Evolutionary conservation across 2,888 invertebrate species (phyloP), one percentile per base, ranked within the genome.

Genomic region (Ochropleura plecta): DNA sequence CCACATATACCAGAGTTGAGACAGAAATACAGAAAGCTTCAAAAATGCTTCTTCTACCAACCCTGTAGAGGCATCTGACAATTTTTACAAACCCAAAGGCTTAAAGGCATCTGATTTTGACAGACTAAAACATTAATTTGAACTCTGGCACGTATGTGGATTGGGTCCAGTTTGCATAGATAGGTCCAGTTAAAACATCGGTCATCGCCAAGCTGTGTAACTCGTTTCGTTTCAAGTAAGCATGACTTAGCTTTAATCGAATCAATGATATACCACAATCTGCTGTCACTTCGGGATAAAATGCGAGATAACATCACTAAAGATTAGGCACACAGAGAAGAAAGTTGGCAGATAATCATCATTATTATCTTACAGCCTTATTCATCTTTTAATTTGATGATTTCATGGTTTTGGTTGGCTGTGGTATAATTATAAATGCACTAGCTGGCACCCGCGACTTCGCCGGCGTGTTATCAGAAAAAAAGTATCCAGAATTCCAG

Each of bases 181-280:
- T 30, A 30, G 30, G 30, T 14, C 6, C n/a, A 46, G 5, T 30
- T 65, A 40, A 12, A 70, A 66, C 68, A 65, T 59, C 51, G 40
- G 9, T 57, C 69, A 72, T 60, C 18, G 10, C 40, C 48, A 57
- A 40, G 60, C 69, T 67, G 59, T n/a, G 1, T 16, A 84, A 46
- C 76, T 14, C 46, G 46, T 81, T 81, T 53, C 8, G 42, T 59
- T 68, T 63, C 64, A 79, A 49, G 65, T 14, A 53, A 80, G 67
- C 67, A 64, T 81, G 84, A 76, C 67, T 70, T 40, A 44, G 72
- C 81, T 51, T n/a, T 66, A 72, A 67, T 72, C 63, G 59, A 64
- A 70, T 76, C 67, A 80, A 57, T 57, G 51, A 66, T 66, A 62
- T 49, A 66, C 65, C 71, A 64, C 63, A 64, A 74, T 59, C 79